These are phyloP conservation scores for Brassicogethes aeneus DNA, from an alignment of 2,888 invertebrate species.

Conservation along the genomic window DNA sequence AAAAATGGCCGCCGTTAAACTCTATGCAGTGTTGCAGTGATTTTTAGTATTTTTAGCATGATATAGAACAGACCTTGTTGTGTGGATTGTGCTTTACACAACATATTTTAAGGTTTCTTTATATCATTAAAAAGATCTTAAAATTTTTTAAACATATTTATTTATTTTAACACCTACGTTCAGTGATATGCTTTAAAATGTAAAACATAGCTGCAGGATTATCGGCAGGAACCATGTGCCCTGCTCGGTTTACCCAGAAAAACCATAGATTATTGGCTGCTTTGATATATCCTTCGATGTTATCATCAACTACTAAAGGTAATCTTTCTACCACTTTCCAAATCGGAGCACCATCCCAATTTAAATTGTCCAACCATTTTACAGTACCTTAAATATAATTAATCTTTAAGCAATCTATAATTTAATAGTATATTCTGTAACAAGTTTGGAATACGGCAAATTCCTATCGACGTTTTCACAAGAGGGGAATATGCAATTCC, in stretches of 20 bases:
- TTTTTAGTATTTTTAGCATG: no score
- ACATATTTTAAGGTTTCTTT: no score
- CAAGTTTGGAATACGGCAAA: no score
- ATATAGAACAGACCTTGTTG: no score
- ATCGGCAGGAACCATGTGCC: constrained; percentile 16
- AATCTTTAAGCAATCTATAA: no score
- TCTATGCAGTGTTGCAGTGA: no score
- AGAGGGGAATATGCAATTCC: no score
- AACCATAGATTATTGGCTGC: constrained; percentile 57
- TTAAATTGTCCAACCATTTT: constrained; percentile 61
- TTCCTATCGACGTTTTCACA: no score
- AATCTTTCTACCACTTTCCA: constrained; percentile 49
- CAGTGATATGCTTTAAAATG: constrained; percentile 12
- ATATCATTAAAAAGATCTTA: no score
- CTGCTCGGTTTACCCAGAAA: constrained; percentile 67
- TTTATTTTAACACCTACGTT: neutral
- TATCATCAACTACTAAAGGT: constrained; percentile 51
- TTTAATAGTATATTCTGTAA: no score
- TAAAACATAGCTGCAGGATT: constrained; percentile 22
- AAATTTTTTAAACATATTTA: neutral
- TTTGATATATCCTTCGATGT: constrained; percentile 66
- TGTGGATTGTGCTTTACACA: no score
- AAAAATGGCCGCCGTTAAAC: no score
- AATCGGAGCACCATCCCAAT: constrained; percentile 39
- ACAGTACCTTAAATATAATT: constrained; percentile 24